Percentiles rank a stretch among this genome's conserved stretches.
These are phyloP conservation scores for Hydrotaea cyrtoneurina DNA, from an alignment of 2,888 invertebrate genomes.

Conservation along the genomic window DNA sequence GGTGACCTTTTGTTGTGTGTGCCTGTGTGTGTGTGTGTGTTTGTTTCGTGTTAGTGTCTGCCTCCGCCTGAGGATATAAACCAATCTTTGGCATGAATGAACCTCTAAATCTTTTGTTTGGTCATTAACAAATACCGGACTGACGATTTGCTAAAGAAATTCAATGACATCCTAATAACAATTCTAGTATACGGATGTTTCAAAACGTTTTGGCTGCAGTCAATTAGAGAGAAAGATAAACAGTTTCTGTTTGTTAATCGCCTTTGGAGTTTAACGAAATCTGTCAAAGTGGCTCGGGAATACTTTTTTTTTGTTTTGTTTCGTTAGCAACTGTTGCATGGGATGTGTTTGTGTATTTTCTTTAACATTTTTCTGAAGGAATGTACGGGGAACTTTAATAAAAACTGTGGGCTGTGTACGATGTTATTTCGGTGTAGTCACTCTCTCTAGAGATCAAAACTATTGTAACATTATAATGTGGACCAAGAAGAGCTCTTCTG, in stretches of 20 bases:
- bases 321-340: neutral
- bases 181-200: neutral
- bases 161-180: constrained; percentile 25
- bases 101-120: constrained; percentile 20
- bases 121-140: constrained; percentile 12
- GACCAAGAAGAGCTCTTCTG: no score
- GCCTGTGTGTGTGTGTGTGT: neutral
- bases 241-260: constrained; percentile 19
- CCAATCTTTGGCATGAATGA: constrained; percentile 30
- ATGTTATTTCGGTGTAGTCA: no score
- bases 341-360: no score
- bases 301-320: neutral
- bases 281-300: neutral
- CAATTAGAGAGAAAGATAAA: constrained; percentile 1
- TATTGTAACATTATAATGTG: no score
- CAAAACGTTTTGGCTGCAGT: constrained; percentile 15
- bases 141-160: neutral
- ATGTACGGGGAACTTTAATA: no score
- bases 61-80: constrained; percentile 6
- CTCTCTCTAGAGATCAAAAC: no score
- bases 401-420: no score
- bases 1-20: constrained; percentile 18
- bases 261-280: constrained; percentile 8
- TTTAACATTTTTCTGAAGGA: no score
- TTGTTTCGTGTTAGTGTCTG: neutral